Evolutionary conservation across 2,797 vertebrate species (phyloP), one percentile per base, ranked within the genome.

Genomic region (Limosa lapponica): DNA sequence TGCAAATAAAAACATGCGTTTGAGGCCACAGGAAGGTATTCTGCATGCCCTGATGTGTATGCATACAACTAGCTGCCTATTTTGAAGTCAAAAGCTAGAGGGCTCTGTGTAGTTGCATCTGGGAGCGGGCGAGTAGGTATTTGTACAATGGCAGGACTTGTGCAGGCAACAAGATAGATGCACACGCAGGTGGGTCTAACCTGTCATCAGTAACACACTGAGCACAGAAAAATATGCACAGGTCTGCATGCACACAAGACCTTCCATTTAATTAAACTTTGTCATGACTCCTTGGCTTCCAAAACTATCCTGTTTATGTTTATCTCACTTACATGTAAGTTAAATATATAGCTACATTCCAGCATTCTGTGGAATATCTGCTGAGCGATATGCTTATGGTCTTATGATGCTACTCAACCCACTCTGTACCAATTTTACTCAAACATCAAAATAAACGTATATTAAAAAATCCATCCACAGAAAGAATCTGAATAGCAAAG

Each of bases 381-480:
- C 61, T 2, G 28, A 86, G 75, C 79, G 84, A 44, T 83, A 57
- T 57, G 79, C 87, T 92, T 88, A 54, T 86, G 82, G 94, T 97
- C 94, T 95, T 85, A 16, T 94, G 92, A 95, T 93, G 79, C 65
- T 89, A 72, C 82, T 72, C 95, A 96, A 46, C 91, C 95, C 95
- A 94, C 94, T 96, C 89, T 13, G 6, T 86, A 88, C 94, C 94
- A 96, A 61, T 96, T 97, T 96, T 96, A 95, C 96, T 95, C 83
- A 74, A 91, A 92, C 88, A 72, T 83, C 82, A 65, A 90, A 94
- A 96, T 30, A 86, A 93, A 81, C 3, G 13, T 78, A 23, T 78
- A 67, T 93, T 73, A 84, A 91, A 95, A 93, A 54, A 57, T 62
- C 81, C 59, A 83, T 82, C 83, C 70, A 58, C 49, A 54, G 71